These are phyloP conservation scores for Sturmia bella DNA, from an alignment of 2,888 invertebrate species.

Conservation along the genomic window DNA sequence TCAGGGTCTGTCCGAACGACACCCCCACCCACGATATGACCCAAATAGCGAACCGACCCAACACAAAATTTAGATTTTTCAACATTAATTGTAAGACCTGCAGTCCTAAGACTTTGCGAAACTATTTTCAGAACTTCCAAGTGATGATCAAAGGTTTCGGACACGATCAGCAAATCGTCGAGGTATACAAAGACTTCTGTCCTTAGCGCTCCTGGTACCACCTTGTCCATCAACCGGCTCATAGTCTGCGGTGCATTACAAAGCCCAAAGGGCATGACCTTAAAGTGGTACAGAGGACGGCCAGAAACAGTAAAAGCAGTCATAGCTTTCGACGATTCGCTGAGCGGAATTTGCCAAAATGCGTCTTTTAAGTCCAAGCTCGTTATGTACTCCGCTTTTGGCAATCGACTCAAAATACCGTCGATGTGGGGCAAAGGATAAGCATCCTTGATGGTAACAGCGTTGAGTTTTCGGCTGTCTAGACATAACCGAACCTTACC, in stretches of 20 bases:
- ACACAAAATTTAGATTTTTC: constrained; percentile 9
- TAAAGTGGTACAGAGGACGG: background rate
- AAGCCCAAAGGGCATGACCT: too few species aligned
- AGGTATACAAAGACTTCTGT: constrained; percentile 45
- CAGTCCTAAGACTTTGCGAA: background rate
- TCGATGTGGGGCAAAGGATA: constrained; percentile 67
- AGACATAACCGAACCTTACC: constrained; percentile 24
- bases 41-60: constrained; percentile 49
- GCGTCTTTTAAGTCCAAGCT: constrained; percentile 57
- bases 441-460: constrained; percentile 58
- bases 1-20: constrained; percentile 45
- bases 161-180: constrained; percentile 31
- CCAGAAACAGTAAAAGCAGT: constrained; percentile 33
- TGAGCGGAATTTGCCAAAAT: constrained; percentile 41
- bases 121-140: background rate
- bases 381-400: constrained; percentile 50
- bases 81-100: constrained; percentile 1
- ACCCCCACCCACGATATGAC: constrained; percentile 48
- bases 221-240: constrained; percentile 39
- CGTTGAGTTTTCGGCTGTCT: constrained; percentile 31
- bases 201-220: constrained; percentile 8
- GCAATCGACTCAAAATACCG: constrained; percentile 59
- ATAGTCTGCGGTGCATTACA: too few species aligned
- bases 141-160: constrained; percentile 1
- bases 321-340: constrained; percentile 18